Evolutionary conservation across 2,113 vertebrate genomes (phyloP).

Genomic region (Hippocampus abdominalis): DNA sequence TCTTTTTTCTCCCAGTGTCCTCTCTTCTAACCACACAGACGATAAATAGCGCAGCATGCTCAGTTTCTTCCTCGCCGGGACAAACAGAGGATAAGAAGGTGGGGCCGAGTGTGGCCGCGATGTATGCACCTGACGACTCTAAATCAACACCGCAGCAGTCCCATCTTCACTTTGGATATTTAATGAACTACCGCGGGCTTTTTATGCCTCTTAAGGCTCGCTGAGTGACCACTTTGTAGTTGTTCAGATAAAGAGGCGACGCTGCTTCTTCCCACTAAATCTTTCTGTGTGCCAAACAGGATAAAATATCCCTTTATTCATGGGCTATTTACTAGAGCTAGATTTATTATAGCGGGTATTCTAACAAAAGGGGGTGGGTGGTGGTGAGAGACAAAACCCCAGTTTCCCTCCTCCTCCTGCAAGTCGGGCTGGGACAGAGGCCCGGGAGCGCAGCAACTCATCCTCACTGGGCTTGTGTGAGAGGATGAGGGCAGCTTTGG

Average conservation of each 20-base stretch:
- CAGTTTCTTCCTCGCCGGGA: slow-evolving; percentile 56
- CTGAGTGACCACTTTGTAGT: slow-evolving; percentile 75
- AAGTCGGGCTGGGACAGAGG: slow-evolving; percentile 46
- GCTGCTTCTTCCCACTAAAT: slow-evolving; percentile 71
- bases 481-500: neutral
- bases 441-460: slow-evolving; percentile 37
- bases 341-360: slow-evolving; percentile 72
- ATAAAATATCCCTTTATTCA: slow-evolving; percentile 76
- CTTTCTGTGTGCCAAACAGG: slow-evolving; percentile 66
- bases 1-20: slow-evolving; percentile 11
- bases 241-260: slow-evolving; percentile 68
- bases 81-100: slow-evolving; percentile 61
- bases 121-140: slow-evolving; percentile 63
- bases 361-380: slow-evolving; percentile 68
- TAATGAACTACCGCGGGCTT: slow-evolving; percentile 73
- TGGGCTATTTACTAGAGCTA: slow-evolving; percentile 74
- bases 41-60: slow-evolving; percentile 49
- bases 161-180: slow-evolving; percentile 70
- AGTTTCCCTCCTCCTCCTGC: slow-evolving; percentile 24
- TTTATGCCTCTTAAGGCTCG: slow-evolving; percentile 70
- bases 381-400: slow-evolving; percentile 49
- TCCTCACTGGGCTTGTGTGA: slow-evolving; percentile 40
- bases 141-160: slow-evolving; percentile 66
- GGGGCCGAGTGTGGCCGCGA: slow-evolving; percentile 50
- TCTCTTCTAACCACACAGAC: slow-evolving; percentile 8